Conservation (phyloP, 30 jellyfish, hydroid and myxozoan species). For the Hydractinia symbiolongicarpus region DNA sequence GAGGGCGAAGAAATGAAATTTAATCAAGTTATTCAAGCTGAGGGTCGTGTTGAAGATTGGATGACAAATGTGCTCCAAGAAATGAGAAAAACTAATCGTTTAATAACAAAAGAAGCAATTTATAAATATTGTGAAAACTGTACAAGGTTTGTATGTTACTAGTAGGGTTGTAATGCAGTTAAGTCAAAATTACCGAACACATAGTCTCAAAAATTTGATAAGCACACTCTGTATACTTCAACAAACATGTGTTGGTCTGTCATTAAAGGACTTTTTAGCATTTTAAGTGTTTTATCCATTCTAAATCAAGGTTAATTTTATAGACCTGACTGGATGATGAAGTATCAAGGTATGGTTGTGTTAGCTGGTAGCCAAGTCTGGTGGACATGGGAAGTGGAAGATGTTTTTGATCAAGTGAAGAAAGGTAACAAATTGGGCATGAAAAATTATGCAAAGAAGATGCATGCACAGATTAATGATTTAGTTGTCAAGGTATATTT, state of each 20-base stretch:
- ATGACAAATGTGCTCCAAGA: slow-evolving; percentile 87
- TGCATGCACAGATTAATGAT: slow-evolving; percentile 83
- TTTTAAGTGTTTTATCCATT: too few relatives aligned
- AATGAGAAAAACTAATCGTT: slow-evolving; percentile 84
- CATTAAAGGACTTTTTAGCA: too few relatives aligned
- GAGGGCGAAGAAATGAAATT: slow-evolving; percentile 90
- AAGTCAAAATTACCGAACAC: too few relatives aligned
- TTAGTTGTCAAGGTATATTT: slow-evolving; percentile 75
- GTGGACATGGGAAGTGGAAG: slow-evolving; percentile 99
- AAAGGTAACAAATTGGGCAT: slow-evolving; percentile 90
- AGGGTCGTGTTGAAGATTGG: slow-evolving; percentile 98
- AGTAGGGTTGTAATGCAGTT: too few relatives aligned
- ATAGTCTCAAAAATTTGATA: too few relatives aligned
- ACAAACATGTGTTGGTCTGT: too few relatives aligned
- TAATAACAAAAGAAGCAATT: slow-evolving; percentile 88
- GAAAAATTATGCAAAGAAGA: slow-evolving; percentile 83
- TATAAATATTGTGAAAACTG: slow-evolving; percentile 62
- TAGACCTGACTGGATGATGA: slow-evolving; percentile 94
- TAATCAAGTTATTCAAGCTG: slow-evolving; percentile 72
- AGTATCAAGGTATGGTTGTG: slow-evolving; percentile 95
- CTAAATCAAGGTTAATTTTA: not conserved
- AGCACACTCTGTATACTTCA: too few relatives aligned
- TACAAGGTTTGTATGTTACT: slow-evolving; percentile 49
- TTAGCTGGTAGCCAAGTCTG: slow-evolving; percentile 96
- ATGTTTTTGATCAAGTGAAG: slow-evolving; percentile 76